These are phyloP conservation scores for Oxyruncus cristatus DNA, from an alignment of 2,113 vertebrate genomes.

Conservation along the genomic window DNA sequence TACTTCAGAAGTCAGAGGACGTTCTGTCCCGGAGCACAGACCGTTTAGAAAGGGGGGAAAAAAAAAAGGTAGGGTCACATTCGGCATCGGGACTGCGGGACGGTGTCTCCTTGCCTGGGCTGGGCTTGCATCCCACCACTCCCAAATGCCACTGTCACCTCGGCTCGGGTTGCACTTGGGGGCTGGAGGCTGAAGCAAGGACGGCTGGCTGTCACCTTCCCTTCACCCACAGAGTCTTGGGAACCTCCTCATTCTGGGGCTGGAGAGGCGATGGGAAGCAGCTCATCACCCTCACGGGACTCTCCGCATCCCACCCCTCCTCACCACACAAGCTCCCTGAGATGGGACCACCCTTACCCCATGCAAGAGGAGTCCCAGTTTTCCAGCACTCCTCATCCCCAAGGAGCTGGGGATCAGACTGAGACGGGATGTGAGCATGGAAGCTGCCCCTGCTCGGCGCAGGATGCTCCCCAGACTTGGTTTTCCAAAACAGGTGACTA, in stretches of 20 bases:
- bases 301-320: not conserved
- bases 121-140: not conserved
- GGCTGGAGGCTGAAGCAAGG: not conserved
- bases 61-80: conserved; percentile 5
- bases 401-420: accelerated
- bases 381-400: accelerated
- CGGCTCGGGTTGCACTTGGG: not conserved
- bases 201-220: not conserved
- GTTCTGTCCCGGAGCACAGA: conserved; percentile 22
- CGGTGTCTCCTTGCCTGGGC: not conserved
- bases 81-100: not conserved
- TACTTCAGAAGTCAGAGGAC: conserved; percentile 61
- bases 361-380: not conserved
- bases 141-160: not conserved
- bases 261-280: not conserved
- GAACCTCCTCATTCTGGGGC: not conserved
- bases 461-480: not conserved
- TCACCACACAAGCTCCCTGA: not conserved
- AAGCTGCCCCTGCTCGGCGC: not conserved
- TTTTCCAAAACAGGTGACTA: not conserved
- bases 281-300: accelerated
- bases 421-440: not conserved
- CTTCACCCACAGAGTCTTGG: accelerated
- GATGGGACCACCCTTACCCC: not conserved
- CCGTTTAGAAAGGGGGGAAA: not conserved